phyloP scores from a whole-genome alignment of 1,140 invertebrate genomes.

The Calephelis virginiensis region DNA sequence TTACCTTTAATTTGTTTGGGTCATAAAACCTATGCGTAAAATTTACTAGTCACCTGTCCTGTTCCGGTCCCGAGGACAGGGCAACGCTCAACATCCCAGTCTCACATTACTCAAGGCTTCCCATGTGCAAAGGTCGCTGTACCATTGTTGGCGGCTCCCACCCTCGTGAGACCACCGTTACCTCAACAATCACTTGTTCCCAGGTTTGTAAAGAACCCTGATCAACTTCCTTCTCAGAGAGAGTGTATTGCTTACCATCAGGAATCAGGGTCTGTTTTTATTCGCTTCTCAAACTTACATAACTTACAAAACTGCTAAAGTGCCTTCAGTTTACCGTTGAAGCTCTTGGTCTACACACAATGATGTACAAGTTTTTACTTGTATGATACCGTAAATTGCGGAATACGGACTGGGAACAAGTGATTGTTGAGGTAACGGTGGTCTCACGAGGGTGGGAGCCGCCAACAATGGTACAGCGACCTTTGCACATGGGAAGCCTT shows the following conservation, averaged over 20 bases:
- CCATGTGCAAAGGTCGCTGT: constrained; percentile 20
- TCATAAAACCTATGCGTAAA: too few relatives aligned
- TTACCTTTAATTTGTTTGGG: too few relatives aligned
- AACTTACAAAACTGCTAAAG: too few relatives aligned
- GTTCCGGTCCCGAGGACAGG: too few relatives aligned
- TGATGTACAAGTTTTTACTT: constrained; percentile 10
- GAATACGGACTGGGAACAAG: constrained; percentile 21
- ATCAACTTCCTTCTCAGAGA: too few relatives aligned
- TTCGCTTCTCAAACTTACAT: too few relatives aligned
- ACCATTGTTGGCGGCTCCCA: constrained; percentile 28
- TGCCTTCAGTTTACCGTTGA: background rate
- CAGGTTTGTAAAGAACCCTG: too few relatives aligned
- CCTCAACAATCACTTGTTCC: constrained; percentile 14
- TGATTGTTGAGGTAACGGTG: constrained; percentile 19
- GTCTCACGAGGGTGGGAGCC: constrained; percentile 34
- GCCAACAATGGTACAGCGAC: constrained; percentile 15
- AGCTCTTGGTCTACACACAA: background rate
- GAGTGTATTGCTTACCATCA: too few relatives aligned
- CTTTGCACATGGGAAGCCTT: constrained; percentile 24
- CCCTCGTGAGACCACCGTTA: constrained; percentile 28
- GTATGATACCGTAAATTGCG: constrained; percentile 18
- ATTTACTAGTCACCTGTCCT: too few relatives aligned
- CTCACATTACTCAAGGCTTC: constrained; percentile 12
- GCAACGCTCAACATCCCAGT: too few relatives aligned
- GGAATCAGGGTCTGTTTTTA: too few relatives aligned